Evolutionary conservation across 2,888 invertebrate species (phyloP), one percentile per base, ranked within the genome.

Genomic region (Criorhina ranunculi): DNA sequence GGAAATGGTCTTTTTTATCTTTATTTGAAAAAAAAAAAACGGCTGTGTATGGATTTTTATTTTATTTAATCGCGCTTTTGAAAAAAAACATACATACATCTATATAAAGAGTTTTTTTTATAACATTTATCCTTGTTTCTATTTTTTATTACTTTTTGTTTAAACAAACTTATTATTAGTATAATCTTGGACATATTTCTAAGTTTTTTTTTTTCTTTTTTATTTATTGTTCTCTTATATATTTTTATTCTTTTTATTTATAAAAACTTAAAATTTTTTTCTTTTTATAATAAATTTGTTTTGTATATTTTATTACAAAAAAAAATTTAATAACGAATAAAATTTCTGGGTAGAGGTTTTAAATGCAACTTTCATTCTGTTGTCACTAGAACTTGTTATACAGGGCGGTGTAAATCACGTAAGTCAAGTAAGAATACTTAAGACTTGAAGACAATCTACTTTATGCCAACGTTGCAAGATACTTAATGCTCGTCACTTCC

Each of bases 181-280:
- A n/a, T n/a, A 64, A 79, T 79, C 69, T 79, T 83, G 73, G 73
- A 83, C 83, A 73, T 83, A 79, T 64, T 79, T 69, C 51, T 73
- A 69, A 49, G 19, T 15, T 67, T 67, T 51, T 66, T 40, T 42
- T 66, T 29, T 60, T 12, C 8, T 31, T 33, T 19, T 62, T 9
- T 11, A 59, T 73, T 83, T 78, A 83, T 83, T 78, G 78, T 78
- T 83, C 73, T 83, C 73, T 73, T 77, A 77, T 64, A 53, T 66
- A 24, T 59, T 31, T 62, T 77, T 51, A 66, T 51, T 77, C 59
- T 59, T 31, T 62, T 77, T 51, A 66, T 51, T 77, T 66, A 59
- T 60, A 78, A 70, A 53, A 60, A 75, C 69, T 76, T 81, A 80
- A 70, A 59, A 70, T 59, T 59, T 35, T 37, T 15, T 46, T 46